Conservation (phyloP, 2,797 vertebrate genomes). For the Hippoglossus hippoglossus region DNA sequence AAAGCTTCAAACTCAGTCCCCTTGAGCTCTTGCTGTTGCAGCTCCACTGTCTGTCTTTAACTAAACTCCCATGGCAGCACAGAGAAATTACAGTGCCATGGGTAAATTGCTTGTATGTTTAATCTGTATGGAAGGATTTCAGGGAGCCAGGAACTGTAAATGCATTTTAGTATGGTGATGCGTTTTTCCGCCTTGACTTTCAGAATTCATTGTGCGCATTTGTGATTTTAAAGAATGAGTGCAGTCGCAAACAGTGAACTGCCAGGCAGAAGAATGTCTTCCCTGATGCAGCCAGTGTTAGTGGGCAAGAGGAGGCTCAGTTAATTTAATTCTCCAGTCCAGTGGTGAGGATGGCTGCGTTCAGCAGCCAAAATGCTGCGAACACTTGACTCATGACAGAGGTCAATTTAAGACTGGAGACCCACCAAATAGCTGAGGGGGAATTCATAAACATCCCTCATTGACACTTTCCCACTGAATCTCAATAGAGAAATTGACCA, state of each 20-base stretch:
- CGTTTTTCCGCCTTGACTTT: constrained; percentile 21
- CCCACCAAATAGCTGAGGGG: constrained; percentile 12
- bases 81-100: constrained; percentile 24
- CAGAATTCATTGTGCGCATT: constrained; percentile 45
- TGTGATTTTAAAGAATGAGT: constrained; percentile 55
- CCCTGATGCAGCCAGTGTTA: constrained; percentile 21
- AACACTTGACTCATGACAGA: constrained; percentile 47
- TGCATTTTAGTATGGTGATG: constrained; percentile 29
- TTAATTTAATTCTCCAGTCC: constrained; percentile 61
- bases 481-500: neutral
- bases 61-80: constrained; percentile 3
- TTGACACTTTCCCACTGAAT: neutral
- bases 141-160: constrained; percentile 35
- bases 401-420: constrained; percentile 46
- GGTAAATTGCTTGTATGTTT: constrained; percentile 45
- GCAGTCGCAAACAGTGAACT: constrained; percentile 31
- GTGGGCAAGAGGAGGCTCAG: constrained; percentile 21
- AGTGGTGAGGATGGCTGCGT: constrained; percentile 31
- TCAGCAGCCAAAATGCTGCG: constrained; percentile 27
- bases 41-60: constrained; percentile 23
- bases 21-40: constrained; percentile 7
- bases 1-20: constrained; percentile 24
- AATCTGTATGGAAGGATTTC: constrained; percentile 35
- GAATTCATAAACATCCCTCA: constrained; percentile 16
- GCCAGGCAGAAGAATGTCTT: constrained; percentile 27